A percentile compares a stretch with the other conserved stretches of the same genome.
phyloP scores from a whole-genome alignment of 2,888 invertebrate species.

The Vanessa cardui region DNA sequence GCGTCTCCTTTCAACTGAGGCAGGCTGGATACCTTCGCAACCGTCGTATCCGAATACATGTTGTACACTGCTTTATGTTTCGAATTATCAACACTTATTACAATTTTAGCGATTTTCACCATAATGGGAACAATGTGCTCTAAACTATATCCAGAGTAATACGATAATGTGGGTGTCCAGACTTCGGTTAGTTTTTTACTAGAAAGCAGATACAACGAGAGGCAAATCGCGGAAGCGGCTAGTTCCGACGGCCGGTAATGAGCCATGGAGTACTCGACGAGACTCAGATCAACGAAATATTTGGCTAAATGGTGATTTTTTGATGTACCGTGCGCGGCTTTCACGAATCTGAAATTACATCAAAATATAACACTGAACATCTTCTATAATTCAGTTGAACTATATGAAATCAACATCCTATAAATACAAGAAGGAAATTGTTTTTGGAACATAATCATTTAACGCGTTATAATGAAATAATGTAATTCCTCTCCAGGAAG shows the following conservation, averaged over 20 bases:
- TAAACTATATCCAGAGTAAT: conserved; percentile 89
- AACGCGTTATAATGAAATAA: too few species aligned
- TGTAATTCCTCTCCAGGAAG: too few species aligned
- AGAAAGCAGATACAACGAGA: conserved; percentile 84
- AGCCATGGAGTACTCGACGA: conserved; percentile 91
- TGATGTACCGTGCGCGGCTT: conserved; percentile 83
- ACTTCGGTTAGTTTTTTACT: conserved; percentile 71
- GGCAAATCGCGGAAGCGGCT: conserved; percentile 90
- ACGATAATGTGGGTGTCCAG: conserved; percentile 89
- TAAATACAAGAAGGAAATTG: too few species aligned
- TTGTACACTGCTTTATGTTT: conserved; percentile 87
- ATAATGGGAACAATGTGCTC: conserved; percentile 87
- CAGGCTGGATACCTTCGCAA: conserved; percentile 85
- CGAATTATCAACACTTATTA: conserved; percentile 86
- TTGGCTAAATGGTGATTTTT: conserved; percentile 92
- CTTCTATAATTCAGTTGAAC: not conserved
- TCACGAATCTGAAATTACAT: conserved; percentile 78
- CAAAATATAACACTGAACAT: too few species aligned
- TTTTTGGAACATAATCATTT: too few species aligned
- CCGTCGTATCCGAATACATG: conserved; percentile 84
- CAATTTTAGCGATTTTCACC: conserved; percentile 86
- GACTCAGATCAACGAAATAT: conserved; percentile 93
- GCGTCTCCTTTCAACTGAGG: conserved; percentile 82
- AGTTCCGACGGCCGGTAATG: conserved; percentile 91
- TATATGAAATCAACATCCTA: not conserved